These are phyloP conservation scores for Piezodorus guildinii DNA, from an alignment of 1,140 invertebrate genomes.

Conservation along the genomic window DNA sequence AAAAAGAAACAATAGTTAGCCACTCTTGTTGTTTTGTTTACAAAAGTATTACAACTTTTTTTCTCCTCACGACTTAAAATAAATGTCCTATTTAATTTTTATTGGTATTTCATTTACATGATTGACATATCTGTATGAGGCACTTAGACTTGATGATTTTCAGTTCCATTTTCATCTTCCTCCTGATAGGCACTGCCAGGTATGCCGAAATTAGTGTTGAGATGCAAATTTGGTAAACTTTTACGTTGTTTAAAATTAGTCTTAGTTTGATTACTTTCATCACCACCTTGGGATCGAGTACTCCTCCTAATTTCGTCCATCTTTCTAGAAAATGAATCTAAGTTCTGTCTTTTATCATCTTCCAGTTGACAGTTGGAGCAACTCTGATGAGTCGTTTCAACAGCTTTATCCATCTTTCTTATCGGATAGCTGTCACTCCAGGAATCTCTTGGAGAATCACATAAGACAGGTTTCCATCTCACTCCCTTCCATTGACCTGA, in stretches of 20 bases:
- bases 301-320: neutral
- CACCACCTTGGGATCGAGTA: neutral
- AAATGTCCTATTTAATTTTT: no score
- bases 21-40: no score
- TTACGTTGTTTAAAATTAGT: neutral
- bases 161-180: no score
- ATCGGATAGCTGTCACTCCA: neutral
- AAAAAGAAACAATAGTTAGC: no score
- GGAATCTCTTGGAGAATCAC: neutral
- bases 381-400: neutral
- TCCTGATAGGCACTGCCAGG: no score
- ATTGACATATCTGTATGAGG: no score
- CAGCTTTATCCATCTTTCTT: neutral
- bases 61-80: no score
- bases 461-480: slow-evolving; percentile 26
- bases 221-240: slow-evolving; percentile 6
- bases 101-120: no score
- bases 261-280: neutral
- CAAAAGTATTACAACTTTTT: no score
- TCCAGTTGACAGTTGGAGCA: neutral
- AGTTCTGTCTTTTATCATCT: neutral
- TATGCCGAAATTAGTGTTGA: neutral
- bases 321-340: neutral
- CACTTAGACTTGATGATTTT: no score
- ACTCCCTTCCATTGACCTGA: slow-evolving; percentile 27